Conservation (phyloP, 2,113 vertebrate species). For the Rallus limicola region DNA sequence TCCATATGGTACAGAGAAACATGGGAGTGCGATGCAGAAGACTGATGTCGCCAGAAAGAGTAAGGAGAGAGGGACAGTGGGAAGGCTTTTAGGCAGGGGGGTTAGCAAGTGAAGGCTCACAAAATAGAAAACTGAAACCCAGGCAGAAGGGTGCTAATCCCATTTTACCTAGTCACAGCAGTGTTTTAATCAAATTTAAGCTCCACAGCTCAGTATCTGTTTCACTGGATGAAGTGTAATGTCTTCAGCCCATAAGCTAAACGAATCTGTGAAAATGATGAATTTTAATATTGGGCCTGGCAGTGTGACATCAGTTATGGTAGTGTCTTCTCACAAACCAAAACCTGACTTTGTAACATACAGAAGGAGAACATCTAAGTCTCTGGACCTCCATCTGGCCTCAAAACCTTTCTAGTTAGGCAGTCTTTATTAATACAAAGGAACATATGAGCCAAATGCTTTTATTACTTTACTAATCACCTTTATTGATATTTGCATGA, state of each 20-base stretch:
- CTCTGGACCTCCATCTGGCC: neutral
- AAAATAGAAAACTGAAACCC: neutral
- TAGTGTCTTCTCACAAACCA: neutral
- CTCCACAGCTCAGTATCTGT: neutral
- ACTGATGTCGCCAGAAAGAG: neutral
- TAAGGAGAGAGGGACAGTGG: neutral
- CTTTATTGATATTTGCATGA: conserved; percentile 46
- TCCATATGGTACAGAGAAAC: neutral
- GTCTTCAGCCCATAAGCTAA: neutral
- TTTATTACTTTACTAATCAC: conserved; percentile 24
- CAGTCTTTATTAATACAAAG: neutral
- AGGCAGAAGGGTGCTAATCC: neutral
- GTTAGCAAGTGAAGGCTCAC: neutral
- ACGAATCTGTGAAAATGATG: neutral
- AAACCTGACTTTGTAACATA: neutral
- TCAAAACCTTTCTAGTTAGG: neutral
- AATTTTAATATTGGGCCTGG: neutral
- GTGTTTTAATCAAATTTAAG: neutral
- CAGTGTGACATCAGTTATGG: neutral
- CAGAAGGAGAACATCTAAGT: neutral
- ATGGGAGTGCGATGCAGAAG: neutral
- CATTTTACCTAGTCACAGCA: neutral
- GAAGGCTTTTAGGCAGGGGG: neutral
- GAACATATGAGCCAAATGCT: neutral
- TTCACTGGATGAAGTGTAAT: neutral